Percentiles rank a stretch among this genome's conserved stretches.
These are phyloP conservation scores for Dicyrtomina minuta DNA, from an alignment of 2,888 invertebrate species.

Conservation along the genomic window DNA sequence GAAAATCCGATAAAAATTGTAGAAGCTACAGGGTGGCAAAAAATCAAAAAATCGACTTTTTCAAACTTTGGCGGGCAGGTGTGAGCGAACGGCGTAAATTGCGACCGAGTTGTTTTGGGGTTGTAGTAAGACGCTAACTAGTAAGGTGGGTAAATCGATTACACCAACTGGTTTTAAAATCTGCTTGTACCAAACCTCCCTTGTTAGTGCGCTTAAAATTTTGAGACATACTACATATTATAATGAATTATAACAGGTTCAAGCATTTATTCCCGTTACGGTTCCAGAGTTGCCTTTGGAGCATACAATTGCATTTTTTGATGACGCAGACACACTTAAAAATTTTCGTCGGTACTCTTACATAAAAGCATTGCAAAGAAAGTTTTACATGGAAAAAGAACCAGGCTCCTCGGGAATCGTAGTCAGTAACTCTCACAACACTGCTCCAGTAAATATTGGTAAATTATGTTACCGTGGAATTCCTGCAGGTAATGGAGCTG, in stretches of 20 bases:
- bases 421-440: slow-evolving; percentile 13
- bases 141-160: too few species aligned
- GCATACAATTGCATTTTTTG: slow-evolving; percentile 15
- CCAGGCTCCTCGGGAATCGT: slow-evolving; percentile 1
- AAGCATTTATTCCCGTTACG: slow-evolving; percentile 15
- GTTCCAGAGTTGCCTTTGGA: slow-evolving; percentile 11
- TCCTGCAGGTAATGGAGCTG: slow-evolving; percentile 7
- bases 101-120: too few species aligned
- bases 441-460: slow-evolving; percentile 7
- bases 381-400: not conserved
- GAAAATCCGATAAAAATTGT: too few species aligned
- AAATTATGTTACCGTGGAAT: slow-evolving; percentile 14
- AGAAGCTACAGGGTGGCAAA: too few species aligned
- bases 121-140: too few species aligned
- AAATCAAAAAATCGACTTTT: too few species aligned
- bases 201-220: too few species aligned
- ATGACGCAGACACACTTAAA: slow-evolving; percentile 8
- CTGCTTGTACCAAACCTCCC: too few species aligned
- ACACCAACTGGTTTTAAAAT: too few species aligned
- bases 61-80: too few species aligned
- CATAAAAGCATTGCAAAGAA: not conserved
- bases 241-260: slow-evolving; percentile 3
- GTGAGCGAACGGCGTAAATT: too few species aligned
- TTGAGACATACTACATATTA: not conserved
- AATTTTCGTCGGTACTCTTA: slow-evolving; percentile 22